Percentiles rank a stretch among this genome's conserved stretches.
Evolutionary conservation across 2,113 vertebrate species (phyloP).

Genomic region (Trichomycterus rosablanca): DNA sequence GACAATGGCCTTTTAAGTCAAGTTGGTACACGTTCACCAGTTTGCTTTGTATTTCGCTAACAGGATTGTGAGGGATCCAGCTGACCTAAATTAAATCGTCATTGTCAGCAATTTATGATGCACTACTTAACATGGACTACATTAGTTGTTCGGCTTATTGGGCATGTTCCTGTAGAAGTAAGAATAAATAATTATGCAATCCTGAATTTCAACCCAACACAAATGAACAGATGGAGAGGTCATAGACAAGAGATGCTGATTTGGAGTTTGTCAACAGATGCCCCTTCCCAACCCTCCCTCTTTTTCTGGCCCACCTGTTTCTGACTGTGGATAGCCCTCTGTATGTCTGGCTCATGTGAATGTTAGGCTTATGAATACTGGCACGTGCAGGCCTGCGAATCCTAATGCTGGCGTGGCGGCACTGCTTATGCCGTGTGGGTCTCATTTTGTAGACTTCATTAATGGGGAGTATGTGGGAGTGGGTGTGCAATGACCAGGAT

Average conservation of each 20-base stretch:
- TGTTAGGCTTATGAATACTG: constrained; percentile 37
- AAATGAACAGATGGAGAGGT: constrained; percentile 56
- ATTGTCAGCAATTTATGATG: no score
- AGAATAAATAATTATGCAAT: no score
- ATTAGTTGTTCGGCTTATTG: no score
- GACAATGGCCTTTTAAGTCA: no score
- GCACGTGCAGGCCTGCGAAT: constrained; percentile 36
- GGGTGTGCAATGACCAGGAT: neutral
- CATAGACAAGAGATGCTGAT: constrained; percentile 44
- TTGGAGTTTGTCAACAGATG: constrained; percentile 60
- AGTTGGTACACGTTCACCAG: no score
- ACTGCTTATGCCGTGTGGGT: constrained; percentile 10
- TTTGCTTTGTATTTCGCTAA: constrained; percentile 5
- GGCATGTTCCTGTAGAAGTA: no score
- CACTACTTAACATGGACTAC: no score
- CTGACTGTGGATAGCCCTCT: constrained; percentile 39
- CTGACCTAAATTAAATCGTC: constrained; percentile 16
- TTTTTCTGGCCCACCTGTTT: constrained; percentile 59
- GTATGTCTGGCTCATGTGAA: constrained; percentile 30
- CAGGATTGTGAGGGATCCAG: constrained; percentile 13
- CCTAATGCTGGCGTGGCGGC: constrained; percentile 19
- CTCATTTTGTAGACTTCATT: constrained; percentile 26
- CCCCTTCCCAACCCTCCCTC: constrained; percentile 41
- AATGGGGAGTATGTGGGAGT: constrained; percentile 17
- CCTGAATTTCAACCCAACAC: neutral